Evolutionary conservation across 1,140 invertebrate species (phyloP).

Genomic region (Cydia strobilella): DNA sequence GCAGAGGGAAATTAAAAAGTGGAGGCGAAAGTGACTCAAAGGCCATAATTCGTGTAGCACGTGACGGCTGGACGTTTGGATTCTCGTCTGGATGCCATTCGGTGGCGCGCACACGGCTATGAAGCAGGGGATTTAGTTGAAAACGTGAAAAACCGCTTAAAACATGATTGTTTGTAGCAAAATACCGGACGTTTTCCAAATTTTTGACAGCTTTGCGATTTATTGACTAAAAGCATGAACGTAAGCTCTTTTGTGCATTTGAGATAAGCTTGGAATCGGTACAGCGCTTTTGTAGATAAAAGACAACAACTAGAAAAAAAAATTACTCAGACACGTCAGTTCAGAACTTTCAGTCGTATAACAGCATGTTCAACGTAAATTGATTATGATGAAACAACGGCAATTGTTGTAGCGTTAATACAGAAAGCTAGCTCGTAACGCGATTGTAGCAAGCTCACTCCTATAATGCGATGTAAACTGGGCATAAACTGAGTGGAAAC

Average conservation of each 20-base stretch:
- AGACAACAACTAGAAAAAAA: neutral
- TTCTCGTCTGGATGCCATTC: conserved; percentile 53
- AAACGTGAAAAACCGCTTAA: conserved; percentile 76
- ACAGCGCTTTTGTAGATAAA: neutral
- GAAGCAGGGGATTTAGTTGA: conserved; percentile 62
- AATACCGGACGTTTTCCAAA: conserved; percentile 61
- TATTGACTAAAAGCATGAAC: conserved; percentile 64
- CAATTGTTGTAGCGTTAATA: conserved; percentile 9
- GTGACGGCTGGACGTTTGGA: conserved; percentile 58
- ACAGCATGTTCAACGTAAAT: neutral
- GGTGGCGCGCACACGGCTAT: conserved; percentile 46
- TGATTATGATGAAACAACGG: neutral
- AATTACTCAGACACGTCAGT: neutral
- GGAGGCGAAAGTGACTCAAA: conserved; percentile 70
- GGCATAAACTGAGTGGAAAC: conserved; percentile 20
- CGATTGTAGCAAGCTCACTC: conserved; percentile 1
- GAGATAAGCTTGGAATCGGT: neutral
- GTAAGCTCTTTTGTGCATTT: neutral
- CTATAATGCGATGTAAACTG: conserved; percentile 15
- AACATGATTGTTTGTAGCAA: conserved; percentile 67
- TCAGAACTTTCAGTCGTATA: neutral
- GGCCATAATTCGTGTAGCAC: conserved; percentile 71
- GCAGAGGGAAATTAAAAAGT: conserved; percentile 69
- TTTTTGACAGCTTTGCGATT: conserved; percentile 69
- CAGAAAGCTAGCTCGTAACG: neutral